Base-by-base conservation (phyloP, 2,888 invertebrate species). In the Sipunculus nudus region DNA sequence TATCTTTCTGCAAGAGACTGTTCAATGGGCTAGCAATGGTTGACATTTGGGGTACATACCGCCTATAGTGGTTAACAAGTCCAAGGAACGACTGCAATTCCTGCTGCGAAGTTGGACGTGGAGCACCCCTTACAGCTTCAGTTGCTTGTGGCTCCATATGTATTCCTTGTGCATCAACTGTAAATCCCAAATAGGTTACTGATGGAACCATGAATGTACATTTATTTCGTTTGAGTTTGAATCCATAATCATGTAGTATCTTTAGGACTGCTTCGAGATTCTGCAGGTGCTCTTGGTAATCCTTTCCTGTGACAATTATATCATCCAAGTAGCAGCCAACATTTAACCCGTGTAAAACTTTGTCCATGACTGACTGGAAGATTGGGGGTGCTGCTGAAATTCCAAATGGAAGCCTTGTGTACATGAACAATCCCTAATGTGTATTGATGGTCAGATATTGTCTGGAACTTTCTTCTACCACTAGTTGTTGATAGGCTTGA, bases 1-100 rank as follows among this genome's bases (percentile, higher is more conserved):
- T 53, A 35, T 47, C 43, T 16, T 46, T 48, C n/a, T 57, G 21
- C 2, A 56, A 39, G 13, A 65, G 39, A 23, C 48, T 28, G 50
- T 61, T 48, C 46, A 64, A 56, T 25, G 60, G 57, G 19, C 52
- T 5, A 46, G n/a, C n/a, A 21, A 50, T 25, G 16, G 46, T 57
- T 3, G 63, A 55, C 61, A 47, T 29, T 19, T 61, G 43, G 29
- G 47, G 43, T 25, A 63, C 35, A 32, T 45, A 63, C n/a, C 35
- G 35, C 21, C 47, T 32, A 32, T 64, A 64, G 31, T 35, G 59
- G 23, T 64, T 57, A 6, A 64, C 16, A 1, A 58, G 32, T 1
- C 61, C 60, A 13, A 63, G 41, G 25, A 54, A 63, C 13, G 60
- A 26, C 19, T 32, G 13, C 28, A 54, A 26, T 31, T 54, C n/a